Conservation (phyloP, 2,113 vertebrate genomes). For the Grammomys surdaster region DNA sequence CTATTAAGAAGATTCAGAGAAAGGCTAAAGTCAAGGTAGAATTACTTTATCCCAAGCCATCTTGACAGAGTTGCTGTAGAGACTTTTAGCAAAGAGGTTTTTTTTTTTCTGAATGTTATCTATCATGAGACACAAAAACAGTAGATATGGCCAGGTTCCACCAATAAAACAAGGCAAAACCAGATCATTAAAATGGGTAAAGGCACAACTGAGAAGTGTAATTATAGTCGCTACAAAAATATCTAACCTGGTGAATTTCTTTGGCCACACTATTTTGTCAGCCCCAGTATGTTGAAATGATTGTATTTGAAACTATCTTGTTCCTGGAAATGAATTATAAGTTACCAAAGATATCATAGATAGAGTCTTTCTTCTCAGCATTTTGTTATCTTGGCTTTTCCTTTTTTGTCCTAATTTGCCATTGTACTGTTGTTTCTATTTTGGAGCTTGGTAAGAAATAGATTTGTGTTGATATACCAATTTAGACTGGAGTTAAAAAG, state of each 20-base stretch:
- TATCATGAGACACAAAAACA: background rate
- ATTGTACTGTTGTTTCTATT: conserved; percentile 76
- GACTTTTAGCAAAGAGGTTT: too few species aligned
- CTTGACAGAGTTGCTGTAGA: background rate
- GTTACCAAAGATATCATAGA: conserved; percentile 13
- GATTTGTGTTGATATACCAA: conserved; percentile 73
- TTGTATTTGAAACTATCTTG: conserved; percentile 54
- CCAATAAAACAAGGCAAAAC: background rate
- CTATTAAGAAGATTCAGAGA: background rate
- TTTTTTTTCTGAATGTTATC: background rate
- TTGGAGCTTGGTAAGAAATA: conserved; percentile 70
- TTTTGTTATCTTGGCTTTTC: conserved; percentile 54
- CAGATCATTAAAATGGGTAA: background rate
- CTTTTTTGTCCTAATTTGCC: conserved; percentile 69
- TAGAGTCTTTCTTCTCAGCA: conserved; percentile 47
- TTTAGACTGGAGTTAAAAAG: conserved; percentile 81
- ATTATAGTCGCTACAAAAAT: background rate
- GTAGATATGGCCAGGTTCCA: background rate
- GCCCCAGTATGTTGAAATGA: background rate
- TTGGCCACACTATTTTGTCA: background rate
- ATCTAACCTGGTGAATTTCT: conserved; percentile 24
- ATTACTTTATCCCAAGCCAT: conserved; percentile 1
- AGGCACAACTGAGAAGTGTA: background rate
- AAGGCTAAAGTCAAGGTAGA: conserved; percentile 32
- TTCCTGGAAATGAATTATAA: conserved; percentile 66